A percentile compares a stretch with the other conserved stretches of the same genome.
These are phyloP conservation scores for Sebastes cheni DNA, from an alignment of 2,797 vertebrate species.

Conservation along the genomic window DNA sequence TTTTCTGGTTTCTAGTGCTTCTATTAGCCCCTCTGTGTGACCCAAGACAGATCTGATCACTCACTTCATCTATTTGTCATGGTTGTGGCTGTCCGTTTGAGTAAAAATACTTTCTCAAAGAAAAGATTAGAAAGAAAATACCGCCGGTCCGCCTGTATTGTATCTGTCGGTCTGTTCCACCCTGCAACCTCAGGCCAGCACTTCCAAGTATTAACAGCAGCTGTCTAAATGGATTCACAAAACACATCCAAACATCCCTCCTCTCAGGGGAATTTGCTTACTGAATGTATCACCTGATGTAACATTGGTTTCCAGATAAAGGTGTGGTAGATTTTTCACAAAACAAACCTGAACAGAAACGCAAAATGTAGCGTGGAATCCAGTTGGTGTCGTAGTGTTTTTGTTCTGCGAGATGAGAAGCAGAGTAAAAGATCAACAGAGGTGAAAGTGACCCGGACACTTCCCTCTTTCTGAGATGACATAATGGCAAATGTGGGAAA, in stretches of 20 bases:
- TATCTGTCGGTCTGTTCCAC: conserved; percentile 23
- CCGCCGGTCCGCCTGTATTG: background rate
- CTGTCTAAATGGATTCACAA: conserved; percentile 69
- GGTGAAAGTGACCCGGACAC: conserved; percentile 40
- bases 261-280: conserved; percentile 41
- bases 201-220: conserved; percentile 56
- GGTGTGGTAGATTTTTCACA: conserved; percentile 31
- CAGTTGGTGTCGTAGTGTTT: background rate
- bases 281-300: conserved; percentile 37
- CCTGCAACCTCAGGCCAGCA: conserved; percentile 11
- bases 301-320: conserved; percentile 35
- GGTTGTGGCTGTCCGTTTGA: conserved; percentile 1
- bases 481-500: conserved; percentile 45
- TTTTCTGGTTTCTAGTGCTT: conserved; percentile 31
- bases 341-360: conserved; percentile 19
- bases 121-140: conserved; percentile 11
- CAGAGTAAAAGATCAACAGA: background rate
- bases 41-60: conserved; percentile 39
- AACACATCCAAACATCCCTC: conserved; percentile 55
- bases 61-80: conserved; percentile 39
- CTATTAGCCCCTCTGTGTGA: conserved; percentile 28
- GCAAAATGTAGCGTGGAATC: background rate
- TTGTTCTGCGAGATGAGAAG: background rate
- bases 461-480: conserved; percentile 36
- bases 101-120: conserved; percentile 23